Conservation (phyloP, 2,113 vertebrate genomes). For the Chaetodon auriga region DNA sequence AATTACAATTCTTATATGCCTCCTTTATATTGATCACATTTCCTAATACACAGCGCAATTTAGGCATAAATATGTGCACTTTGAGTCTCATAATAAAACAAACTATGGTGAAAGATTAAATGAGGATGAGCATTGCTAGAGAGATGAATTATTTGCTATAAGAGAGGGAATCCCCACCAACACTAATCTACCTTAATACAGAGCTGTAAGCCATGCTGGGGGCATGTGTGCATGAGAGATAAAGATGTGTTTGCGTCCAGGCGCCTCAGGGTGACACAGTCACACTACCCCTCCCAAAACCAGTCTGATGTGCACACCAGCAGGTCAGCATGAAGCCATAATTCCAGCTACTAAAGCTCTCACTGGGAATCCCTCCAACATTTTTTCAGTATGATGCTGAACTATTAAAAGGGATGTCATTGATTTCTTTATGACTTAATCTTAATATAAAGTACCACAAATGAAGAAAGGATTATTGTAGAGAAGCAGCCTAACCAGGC, state of each 20-base stretch:
- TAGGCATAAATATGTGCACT: not conserved
- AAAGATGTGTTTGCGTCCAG: conserved; percentile 67
- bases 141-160: too few relatives aligned
- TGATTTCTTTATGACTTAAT: not conserved
- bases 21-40: not conserved
- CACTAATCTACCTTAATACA: conserved; percentile 8
- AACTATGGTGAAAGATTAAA: not conserved
- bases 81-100: not conserved
- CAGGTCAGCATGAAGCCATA: not conserved
- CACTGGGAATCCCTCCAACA: not conserved
- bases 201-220: conserved; percentile 34
- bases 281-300: conserved; percentile 65
- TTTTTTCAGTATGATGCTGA: not conserved
- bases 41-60: not conserved
- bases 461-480: not conserved
- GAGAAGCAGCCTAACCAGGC: not conserved
- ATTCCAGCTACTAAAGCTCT: not conserved
- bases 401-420: not conserved
- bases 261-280: conserved; percentile 46
- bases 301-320: not conserved
- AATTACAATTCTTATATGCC: not conserved
- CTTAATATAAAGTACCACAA: not conserved
- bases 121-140: too few relatives aligned
- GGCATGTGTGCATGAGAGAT: conserved; percentile 76
- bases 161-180: conserved; percentile 45